Base-by-base conservation (phyloP, 1,140 invertebrate species). In the Drosophila oshimai region DNA sequence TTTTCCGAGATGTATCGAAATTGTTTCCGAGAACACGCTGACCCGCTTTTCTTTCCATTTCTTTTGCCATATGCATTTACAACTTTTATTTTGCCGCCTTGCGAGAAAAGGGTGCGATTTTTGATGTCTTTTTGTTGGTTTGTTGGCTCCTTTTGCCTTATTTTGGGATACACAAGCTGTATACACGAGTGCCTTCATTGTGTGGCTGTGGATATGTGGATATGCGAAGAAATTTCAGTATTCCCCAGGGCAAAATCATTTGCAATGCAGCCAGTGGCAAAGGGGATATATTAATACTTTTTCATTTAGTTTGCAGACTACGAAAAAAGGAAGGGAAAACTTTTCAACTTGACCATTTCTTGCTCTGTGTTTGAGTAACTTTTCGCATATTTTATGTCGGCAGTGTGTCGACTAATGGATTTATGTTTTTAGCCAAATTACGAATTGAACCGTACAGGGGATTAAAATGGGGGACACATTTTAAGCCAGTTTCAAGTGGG, bases 251-350 rank as follows among this genome's bases (percentile, higher is more conserved):
- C 28, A 37, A 86, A 87, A 86, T 86, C 70, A 80, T 87, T 80
- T 53, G 60, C 51, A 73, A 64, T 68, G 39, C 51, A 57, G 54
- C 51, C 46, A 31, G 70, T 37, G 51, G 58, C 74, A 62, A 53
- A 71, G 54, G 77, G 81, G 61, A 86, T 65, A 61, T 75, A 86
- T 87, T 87, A 80, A 86, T 84, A 87, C 81, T 80, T 84, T 84
- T 72, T 84, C 80, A 80, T 86, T 84, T 84, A 86, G 74, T 79
- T 84, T 62, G 53, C 64, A 22, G 64, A 67, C 64, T 12, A 28
- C 9, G 5, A 46, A 41, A 67, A 12, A 28, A 46, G 12, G 9
- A 45, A 6, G n/a, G 22, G 7, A 39, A 70, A 86, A 86, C 64
- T 83, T 83, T 67, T 39, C 45, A 71, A 79, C 39, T 84, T 74